phyloP scores from a whole-genome alignment of 2,888 invertebrate genomes.

The Aleiodes leptofemur region DNA sequence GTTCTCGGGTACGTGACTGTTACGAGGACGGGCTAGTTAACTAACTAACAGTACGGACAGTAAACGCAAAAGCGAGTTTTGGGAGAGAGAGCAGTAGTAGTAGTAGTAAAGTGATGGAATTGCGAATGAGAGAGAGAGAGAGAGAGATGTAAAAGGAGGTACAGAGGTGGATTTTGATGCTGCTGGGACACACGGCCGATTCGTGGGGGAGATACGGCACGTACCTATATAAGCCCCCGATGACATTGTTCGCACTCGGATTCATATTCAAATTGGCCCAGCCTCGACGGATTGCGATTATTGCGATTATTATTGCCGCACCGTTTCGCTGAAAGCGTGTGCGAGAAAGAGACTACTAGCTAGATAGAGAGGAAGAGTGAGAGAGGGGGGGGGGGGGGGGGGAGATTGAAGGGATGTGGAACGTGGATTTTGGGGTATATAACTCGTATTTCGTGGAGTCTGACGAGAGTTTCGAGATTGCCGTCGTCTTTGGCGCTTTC shows the following conservation, averaged over 20 bases:
- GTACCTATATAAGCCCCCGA: constrained; percentile 66
- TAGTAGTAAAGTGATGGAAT: constrained; percentile 14
- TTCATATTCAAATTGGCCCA: constrained; percentile 74
- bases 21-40: constrained; percentile 74
- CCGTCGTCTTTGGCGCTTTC: constrained; percentile 20
- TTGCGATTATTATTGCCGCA: constrained; percentile 71
- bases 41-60: constrained; percentile 72
- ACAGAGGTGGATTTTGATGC: constrained; percentile 8
- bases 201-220: constrained; percentile 74
- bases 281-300: constrained; percentile 70
- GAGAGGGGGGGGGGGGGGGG: constrained; percentile 11
- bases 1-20: constrained; percentile 70
- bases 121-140: not conserved
- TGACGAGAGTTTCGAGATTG: constrained; percentile 35
- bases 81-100: constrained; percentile 8
- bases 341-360: not conserved
- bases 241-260: constrained; percentile 75
- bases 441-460: constrained; percentile 37
- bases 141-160: not conserved
- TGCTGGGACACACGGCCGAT: constrained; percentile 58
- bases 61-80: constrained; percentile 51
- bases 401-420: constrained; percentile 27
- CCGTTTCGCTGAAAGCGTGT: constrained; percentile 41
- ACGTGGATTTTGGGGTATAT: constrained; percentile 35
- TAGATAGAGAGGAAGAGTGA: not conserved